Base-by-base conservation (phyloP, 2,888 invertebrate genomes). In the Pristionchus arcanus region DNA sequence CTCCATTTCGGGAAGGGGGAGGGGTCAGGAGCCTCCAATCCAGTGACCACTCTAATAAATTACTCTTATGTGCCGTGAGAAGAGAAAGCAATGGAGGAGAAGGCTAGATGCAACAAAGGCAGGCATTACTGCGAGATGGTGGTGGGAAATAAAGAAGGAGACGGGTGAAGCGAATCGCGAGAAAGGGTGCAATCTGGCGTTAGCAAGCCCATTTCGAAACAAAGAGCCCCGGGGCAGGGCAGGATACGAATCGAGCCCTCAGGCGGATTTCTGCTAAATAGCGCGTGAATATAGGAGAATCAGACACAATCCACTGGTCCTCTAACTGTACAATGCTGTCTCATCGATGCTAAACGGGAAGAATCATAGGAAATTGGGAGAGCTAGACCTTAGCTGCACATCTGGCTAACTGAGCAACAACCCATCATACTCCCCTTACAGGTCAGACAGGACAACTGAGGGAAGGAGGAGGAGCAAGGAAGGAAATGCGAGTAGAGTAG, bases 21-120 rank as follows among this genome's bases (percentile, higher is more conserved):
- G 42, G 42, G 42, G 42, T 49, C 42, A 49, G 42, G 42, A 49
- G 42, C 42, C 42, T 9, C 25, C 63, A 63, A 63, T n/a, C 63
- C n/a, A 21, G 11, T 63, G 63, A 31, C 37, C 74, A 74, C 74
- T 74, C 74, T 74, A 74, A 74, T 74, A 74, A 74, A 74, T 74
- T 74, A 74, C 37, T 71, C 34, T 25, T 68, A 13, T 28, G 42
- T 49, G 42, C 11, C 42, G 42, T 49, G 42, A 49, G 42, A 49
- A 49, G 42, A 9, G 42, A 49, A 13, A 9, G 42, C 42, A 63
- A 63, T 25, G n/a, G 63, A 63, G 25, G 59, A 19, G 25, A 19
- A 25, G 59, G 42, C 25, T 28, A 71, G 71, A 74, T 21, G 74
- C 74, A 74, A 74, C 74, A 74, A 34, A 68, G 68, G 68, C 68